Evolutionary conservation across 2,797 vertebrate species (phyloP), one percentile per base, ranked within the genome.

Genomic region (Microcaecilia unicolor): DNA sequence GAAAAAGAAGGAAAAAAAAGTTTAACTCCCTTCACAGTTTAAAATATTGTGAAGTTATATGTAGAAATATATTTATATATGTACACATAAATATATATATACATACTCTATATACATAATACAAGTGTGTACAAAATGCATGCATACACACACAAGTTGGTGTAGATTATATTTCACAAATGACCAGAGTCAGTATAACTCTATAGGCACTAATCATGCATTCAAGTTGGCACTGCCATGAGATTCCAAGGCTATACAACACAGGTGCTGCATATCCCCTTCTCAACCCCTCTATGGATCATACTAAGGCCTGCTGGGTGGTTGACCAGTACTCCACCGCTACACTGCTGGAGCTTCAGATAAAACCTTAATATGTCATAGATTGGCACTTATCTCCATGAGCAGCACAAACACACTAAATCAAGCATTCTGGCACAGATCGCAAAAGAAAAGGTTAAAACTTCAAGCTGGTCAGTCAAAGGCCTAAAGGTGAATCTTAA

Each of bases 401-500:
- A 57, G 50, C 25, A 34, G 45, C 61, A 64, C 55, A 59, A 59
- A 64, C 55, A 63, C 67, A 72, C 48, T 61, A 60, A 72, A 77
- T 78, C 65, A 74, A 61, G 31, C 51, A 64, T 41, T 54, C 57
- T 18, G 66, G 69, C 77, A 74, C 56, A 61, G 68, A n/a, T n/a
- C n/a, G 39, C 44, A 61, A 44, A 72, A 56, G 54, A 18, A 28
- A 41, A 64, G 45, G 59, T 50, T 18, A 42, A 65, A 57, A 64
- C 55, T 52, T 53, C 37, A 36, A 16, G 45, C 37, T 37, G 37
- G 41, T 56, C 54, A 55, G 42, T 48, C 64, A 44, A 69, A 75
- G 66, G 62, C 59, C 76, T 75, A 88, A 1, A 84, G 79, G 61
- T 98, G 92, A 71, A 98, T 93, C 80, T 92, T 94, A 67, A 99